Conservation (phyloP, 2,888 invertebrate species). For the Pristionchus exspectatus region DNA sequence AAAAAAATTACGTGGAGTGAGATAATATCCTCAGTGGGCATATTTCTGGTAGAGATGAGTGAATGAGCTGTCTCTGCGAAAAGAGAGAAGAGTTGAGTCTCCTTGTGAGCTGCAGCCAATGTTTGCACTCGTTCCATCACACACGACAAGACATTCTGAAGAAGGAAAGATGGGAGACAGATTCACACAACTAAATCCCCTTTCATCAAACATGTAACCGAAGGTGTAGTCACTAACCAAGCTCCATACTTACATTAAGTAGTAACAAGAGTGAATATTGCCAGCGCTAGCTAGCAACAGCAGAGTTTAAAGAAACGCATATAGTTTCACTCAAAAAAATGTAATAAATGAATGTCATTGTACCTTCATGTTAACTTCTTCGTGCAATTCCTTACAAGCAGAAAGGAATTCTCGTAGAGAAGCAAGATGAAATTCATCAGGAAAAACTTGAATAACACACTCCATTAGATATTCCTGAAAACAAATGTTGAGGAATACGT, state of each 20-base stretch:
- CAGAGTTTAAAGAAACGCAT: no score
- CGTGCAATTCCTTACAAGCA: conserved; percentile 96
- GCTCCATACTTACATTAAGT: no score
- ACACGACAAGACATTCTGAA: conserved; percentile 47
- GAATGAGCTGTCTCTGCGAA: conserved; percentile 83
- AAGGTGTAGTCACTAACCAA: no score
- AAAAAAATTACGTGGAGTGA: conserved; percentile 89
- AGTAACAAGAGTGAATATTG: background rate
- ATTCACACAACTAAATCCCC: background rate
- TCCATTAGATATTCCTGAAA: conserved; percentile 98
- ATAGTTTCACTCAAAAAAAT: no score
- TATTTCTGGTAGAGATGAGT: conserved; percentile 81
- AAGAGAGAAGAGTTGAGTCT: conserved; percentile 89
- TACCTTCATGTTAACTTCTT: conserved; percentile 89
- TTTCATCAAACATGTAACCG: background rate
- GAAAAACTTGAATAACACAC: conserved; percentile 98
- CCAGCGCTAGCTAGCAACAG: no score
- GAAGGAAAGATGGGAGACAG: background rate
- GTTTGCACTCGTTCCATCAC: conserved; percentile 51
- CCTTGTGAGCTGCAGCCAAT: conserved; percentile 8
- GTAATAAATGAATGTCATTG: no score
- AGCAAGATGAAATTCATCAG: conserved; percentile 98
- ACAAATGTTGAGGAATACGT: background rate
- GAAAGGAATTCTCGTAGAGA: conserved; percentile 95
- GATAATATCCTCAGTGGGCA: conserved; percentile 96